Base-by-base conservation (phyloP, 2,888 invertebrate species). In the Balanococcus diminutus region DNA sequence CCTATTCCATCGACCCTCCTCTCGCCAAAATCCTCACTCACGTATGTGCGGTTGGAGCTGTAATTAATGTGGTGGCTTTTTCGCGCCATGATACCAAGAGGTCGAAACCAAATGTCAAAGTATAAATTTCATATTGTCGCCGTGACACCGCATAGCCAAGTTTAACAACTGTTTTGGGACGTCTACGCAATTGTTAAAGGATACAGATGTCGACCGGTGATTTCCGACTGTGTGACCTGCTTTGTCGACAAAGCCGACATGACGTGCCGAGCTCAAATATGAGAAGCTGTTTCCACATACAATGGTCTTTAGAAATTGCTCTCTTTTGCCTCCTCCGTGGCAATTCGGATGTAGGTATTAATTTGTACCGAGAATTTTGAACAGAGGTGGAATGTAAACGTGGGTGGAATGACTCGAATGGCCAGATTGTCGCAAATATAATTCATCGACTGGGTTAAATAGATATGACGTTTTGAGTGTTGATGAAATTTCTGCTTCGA, bases 161-260 rank as follows among this genome's bases (percentile, higher is more conserved):
- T 72, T 72, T 72, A 72, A 28, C 72, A 72, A 72, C 72, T 72
- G 72, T 72, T 72, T n/a, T 6, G 32, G 72, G 72, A 61, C 61
- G 61, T 25, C n/a, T 46, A 42, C 46, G 61, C 61, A 25, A 61
- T 25, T 61, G 25, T 61, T 19, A 25, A 61, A 61, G 11, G 22
- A 25, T 61, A 22, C 61, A 61, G 61, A 61, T 61, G 61, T 61
- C 61, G 61, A 5, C 46, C 46, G 46, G 46, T 19, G 25, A 61
- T 61, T 61, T 61, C 61, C 61, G 11, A 25, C 61, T 22, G 61
- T 25, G 25, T 61, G 46, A 46, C 46, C 46, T 61, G 22, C 25
- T 61, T 61, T 61, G 61, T 61, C 25, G 61, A n/a, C n/a, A n/a
- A n/a, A n/a, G n/a, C n/a, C n/a, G n/a, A n/a, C n/a, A n/a, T n/a